Base-by-base conservation (phyloP, 2,888 invertebrate genomes). In the Trilocha varians region DNA sequence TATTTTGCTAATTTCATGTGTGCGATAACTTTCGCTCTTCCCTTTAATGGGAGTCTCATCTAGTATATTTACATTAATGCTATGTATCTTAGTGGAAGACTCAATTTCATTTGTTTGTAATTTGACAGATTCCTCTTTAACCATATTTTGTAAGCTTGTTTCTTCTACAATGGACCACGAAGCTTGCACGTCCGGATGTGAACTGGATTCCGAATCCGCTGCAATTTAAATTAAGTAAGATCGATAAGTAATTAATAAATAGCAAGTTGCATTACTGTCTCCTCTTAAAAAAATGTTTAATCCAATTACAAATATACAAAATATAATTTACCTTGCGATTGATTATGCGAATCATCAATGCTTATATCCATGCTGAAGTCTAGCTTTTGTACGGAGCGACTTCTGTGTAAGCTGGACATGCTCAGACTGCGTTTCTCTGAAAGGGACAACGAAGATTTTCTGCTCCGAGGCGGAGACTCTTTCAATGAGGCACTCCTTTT, bases 281-380 rank as follows among this genome's bases (percentile, higher is more conserved):
- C 5, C 18, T 6, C 8, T 18, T 18, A 18, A 43, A 33, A 44
- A 39, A 48, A 38, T 37, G 1, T 8, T 36, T 34, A 8, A 41
- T 16, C 40, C 17, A 36, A 16, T 13, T 6, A 41, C 13, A 32
- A 13, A 13, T 25, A 18, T 14, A 16, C 32, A 36, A 39, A 43
- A 13, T 16, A 32, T 25, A 38, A 44, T 57, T 45, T 62, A 78
- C 87, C 85, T 59, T 70, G 73, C 44, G 78, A 69, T 53, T 73
- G 54, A 40, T 77, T 70, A 49, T 77, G 77, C 34, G 77, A 87
- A 9, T 70, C 78, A 53, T 88, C 88, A 9, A 87, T 55, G 43
- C 87, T 87, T 80, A 87, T 87, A 45, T 87, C 85, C 73, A 82
- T 82, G 48, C 82, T 86, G 48, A 88, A 87, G 54, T 88, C 87